Conservation (phyloP, 2,888 invertebrate genomes). For the Seira ritae region DNA sequence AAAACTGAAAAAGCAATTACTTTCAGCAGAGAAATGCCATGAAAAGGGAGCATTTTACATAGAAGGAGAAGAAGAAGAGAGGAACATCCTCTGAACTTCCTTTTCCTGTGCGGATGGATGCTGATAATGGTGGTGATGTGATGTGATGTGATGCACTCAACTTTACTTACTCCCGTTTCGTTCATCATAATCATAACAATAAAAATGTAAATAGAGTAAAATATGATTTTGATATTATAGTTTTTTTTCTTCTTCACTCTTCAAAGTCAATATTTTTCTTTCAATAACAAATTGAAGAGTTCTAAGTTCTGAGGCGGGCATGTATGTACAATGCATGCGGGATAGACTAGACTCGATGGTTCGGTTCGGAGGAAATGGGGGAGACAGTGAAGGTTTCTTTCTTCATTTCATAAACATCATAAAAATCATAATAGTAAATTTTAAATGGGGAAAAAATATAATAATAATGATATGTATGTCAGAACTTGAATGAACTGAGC, state of each 20-base stretch:
- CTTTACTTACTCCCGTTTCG: conserved; percentile 12
- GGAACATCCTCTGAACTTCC: conserved; percentile 66
- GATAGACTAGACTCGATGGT: background rate
- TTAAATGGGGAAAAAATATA: background rate
- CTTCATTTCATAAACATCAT: background rate
- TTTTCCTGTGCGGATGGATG: conserved; percentile 56
- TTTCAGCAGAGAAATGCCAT: conserved; percentile 27
- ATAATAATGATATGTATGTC: too few relatives aligned
- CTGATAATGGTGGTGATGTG: conserved; percentile 24
- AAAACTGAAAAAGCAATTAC: conserved; percentile 29
- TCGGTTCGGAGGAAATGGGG: background rate
- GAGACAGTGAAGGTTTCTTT: background rate
- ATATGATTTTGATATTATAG: background rate
- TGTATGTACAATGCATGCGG: too few relatives aligned
- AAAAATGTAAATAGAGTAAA: conserved; percentile 17
- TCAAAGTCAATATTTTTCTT: conserved; percentile 2
- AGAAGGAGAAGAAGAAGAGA: conserved; percentile 25
- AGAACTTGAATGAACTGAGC: too few relatives aligned
- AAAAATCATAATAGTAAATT: background rate
- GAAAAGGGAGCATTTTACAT: conserved; percentile 25
- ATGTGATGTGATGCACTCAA: conserved; percentile 40
- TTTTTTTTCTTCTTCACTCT: background rate
- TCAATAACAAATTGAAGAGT: too few relatives aligned
- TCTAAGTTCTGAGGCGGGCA: too few relatives aligned
- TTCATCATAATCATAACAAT: conserved; percentile 12